Conservation (phyloP, 2,797 vertebrate species). For the Brachyrhaphis roseni region DNA sequence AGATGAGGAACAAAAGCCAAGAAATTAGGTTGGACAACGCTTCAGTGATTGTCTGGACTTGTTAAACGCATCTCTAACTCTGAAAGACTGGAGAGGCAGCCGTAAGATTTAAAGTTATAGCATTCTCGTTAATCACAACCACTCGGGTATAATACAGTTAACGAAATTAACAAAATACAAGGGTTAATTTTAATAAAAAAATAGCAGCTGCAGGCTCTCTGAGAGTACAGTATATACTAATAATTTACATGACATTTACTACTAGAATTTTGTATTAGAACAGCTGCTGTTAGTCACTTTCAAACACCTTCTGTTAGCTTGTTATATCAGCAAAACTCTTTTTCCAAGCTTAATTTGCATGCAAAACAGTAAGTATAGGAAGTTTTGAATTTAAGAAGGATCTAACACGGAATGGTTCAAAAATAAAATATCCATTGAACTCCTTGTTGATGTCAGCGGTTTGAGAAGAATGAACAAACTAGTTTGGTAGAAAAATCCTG, state of each 20-base stretch:
- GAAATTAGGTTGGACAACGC: slow-evolving; percentile 16
- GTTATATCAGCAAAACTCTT: not conserved
- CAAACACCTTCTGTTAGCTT: not conserved
- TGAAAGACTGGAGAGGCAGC: not conserved
- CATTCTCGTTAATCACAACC: not conserved
- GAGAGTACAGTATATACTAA: slow-evolving; percentile 19
- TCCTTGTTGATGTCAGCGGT: not conserved
- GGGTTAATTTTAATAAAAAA: not conserved
- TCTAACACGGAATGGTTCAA: not conserved
- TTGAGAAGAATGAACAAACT: not conserved
- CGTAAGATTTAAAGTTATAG: not conserved
- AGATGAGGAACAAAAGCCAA: slow-evolving; percentile 26
- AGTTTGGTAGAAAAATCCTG: not conserved
- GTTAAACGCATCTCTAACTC: slow-evolving; percentile 8
- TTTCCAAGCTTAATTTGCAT: not conserved
- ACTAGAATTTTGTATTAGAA: not conserved
- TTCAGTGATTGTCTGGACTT: slow-evolving; percentile 4
- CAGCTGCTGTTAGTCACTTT: not conserved
- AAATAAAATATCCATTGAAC: not conserved
- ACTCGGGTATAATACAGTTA: not conserved
- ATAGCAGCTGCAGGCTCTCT: slow-evolving; percentile 19
- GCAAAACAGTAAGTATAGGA: not conserved
- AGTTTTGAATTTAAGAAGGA: not conserved
- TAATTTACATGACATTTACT: slow-evolving; percentile 33
- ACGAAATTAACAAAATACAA: not conserved